phyloP scores from a whole-genome alignment of 2,113 vertebrate genomes.

The Oreochromis niloticus region DNA sequence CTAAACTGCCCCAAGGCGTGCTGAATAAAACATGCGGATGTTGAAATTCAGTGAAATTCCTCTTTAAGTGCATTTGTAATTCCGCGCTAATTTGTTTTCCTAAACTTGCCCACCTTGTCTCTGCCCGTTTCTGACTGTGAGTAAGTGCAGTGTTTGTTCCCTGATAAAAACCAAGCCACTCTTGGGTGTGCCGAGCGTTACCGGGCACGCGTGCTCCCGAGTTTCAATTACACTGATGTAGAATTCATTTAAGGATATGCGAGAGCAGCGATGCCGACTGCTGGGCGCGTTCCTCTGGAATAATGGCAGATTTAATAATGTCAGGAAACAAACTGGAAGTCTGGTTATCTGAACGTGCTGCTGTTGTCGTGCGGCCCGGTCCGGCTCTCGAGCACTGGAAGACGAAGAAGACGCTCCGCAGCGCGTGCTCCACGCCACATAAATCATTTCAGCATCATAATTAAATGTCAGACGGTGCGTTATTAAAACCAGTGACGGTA shows the following conservation, averaged over 20 bases:
- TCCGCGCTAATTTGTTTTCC: slow-evolving; percentile 20
- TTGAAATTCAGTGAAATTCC: not conserved
- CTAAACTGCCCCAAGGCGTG: not conserved
- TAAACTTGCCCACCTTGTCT: not conserved
- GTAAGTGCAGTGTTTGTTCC: not conserved
- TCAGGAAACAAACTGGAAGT: not conserved
- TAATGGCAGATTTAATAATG: not conserved
- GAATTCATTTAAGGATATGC: not conserved
- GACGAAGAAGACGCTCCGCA: not conserved
- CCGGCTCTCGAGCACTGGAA: not conserved
- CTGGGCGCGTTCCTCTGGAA: not conserved
- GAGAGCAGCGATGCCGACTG: not conserved
- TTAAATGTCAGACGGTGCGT: slow-evolving; percentile 9
- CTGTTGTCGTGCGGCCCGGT: not conserved
- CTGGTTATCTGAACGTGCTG: not conserved
- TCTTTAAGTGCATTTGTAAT: slow-evolving; percentile 8
- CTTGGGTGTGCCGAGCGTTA: not conserved
- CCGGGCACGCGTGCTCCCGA: not conserved
- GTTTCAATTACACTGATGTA: not conserved
- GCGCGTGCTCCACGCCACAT: not conserved
- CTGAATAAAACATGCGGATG: slow-evolving; percentile 18
- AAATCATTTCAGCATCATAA: not conserved
- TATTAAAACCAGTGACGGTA: slow-evolving; percentile 9
- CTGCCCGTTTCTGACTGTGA: not conserved
- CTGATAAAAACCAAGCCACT: not conserved